Evolutionary conservation across 2,113 vertebrate species (phyloP).

Genomic region (Raja brachyura): DNA sequence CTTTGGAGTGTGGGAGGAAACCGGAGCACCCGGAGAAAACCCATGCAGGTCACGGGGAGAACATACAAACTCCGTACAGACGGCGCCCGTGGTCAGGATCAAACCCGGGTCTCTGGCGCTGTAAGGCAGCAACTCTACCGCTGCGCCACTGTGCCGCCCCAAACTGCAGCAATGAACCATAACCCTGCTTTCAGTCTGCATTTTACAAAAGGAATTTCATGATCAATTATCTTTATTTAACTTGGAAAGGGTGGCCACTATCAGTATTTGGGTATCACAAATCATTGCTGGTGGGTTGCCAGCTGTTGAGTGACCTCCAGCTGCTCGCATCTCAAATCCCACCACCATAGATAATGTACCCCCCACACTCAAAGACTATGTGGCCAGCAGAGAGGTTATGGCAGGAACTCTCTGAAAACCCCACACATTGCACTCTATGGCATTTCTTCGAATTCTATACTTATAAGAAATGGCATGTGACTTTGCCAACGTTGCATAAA

Average conservation of each 20-base stretch:
- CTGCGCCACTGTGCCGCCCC: too few species aligned
- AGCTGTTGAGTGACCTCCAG: background rate
- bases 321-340: background rate
- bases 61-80: too few species aligned
- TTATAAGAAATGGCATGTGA: background rate
- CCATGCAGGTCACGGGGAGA: too few species aligned
- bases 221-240: background rate
- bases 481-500: slow-evolving; percentile 29
- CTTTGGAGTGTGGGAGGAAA: too few species aligned
- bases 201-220: slow-evolving; percentile 11
- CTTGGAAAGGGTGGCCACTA: background rate
- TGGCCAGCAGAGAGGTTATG: background rate
- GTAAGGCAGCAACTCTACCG: too few species aligned
- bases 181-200: background rate
- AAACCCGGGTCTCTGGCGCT: too few species aligned
- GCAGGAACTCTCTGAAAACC: background rate
- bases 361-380: background rate
- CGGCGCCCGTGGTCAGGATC: too few species aligned
- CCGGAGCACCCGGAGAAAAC: too few species aligned
- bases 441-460: background rate
- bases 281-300: background rate
- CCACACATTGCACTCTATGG: background rate
- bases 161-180: background rate
- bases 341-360: background rate
- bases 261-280: background rate